Evolutionary conservation across 2,797 vertebrate genomes (phyloP).

Genomic region (Betta splendens): DNA sequence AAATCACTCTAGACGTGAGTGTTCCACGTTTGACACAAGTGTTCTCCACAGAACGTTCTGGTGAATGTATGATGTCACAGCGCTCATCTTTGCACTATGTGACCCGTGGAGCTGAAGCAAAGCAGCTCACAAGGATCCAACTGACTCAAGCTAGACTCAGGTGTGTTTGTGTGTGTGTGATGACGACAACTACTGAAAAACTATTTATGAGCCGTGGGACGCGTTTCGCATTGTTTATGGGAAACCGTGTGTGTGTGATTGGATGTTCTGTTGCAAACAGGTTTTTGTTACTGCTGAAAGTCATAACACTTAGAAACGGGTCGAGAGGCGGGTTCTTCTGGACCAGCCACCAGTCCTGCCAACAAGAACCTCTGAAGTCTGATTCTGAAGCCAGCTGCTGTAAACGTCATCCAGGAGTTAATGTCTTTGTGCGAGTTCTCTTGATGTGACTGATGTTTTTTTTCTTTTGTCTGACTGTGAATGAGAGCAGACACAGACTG

Average conservation of each 20-base stretch:
- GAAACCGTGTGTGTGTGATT: not conserved
- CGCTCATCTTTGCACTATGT: conserved; percentile 59
- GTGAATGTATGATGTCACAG: conserved; percentile 4
- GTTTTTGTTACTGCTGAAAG: not conserved
- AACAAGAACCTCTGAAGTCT: too few species aligned
- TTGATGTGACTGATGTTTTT: conserved; percentile 4
- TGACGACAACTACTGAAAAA: conserved; percentile 13
- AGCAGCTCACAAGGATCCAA: not conserved
- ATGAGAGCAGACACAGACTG: conserved; percentile 65
- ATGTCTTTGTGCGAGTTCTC: not conserved
- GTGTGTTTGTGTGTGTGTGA: conserved; percentile 16
- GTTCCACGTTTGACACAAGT: not conserved
- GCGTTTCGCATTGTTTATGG: conserved; percentile 31
- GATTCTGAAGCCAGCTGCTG: not conserved
- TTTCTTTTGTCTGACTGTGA: conserved; percentile 24
- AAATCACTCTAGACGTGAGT: conserved; percentile 40
- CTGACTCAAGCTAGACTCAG: conserved; percentile 24
- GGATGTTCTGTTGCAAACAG: not conserved
- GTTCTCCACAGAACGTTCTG: too few species aligned
- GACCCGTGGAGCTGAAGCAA: conserved; percentile 32
- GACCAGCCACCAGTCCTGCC: too few species aligned
- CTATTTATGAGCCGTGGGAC: conserved; percentile 57
- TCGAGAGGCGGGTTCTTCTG: too few species aligned
- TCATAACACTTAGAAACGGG: not conserved
- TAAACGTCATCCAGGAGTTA: not conserved